These are phyloP conservation scores for Magallana angulata DNA, from an alignment of 1,140 invertebrate species.

Conservation along the genomic window DNA sequence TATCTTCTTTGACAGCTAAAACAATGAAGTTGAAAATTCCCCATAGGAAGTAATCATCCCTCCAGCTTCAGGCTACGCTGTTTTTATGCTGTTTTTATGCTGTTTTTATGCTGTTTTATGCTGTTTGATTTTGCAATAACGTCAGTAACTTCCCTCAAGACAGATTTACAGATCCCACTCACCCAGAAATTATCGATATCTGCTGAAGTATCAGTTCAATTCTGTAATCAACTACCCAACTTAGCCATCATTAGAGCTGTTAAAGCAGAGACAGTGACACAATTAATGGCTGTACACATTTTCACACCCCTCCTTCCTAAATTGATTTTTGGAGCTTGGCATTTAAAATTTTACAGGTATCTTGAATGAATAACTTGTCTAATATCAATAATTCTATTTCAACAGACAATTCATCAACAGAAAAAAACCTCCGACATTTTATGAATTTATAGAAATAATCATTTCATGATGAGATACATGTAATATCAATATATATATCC, in stretches of 20 bases:
- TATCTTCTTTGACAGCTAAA: neutral
- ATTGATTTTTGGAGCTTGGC: no score
- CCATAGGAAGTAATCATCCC: neutral
- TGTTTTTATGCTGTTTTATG: neutral
- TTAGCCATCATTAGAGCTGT: neutral
- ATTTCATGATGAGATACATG: no score
- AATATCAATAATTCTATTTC: no score
- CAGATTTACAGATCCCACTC: neutral
- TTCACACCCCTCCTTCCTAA: no score
- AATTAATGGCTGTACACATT: no score
- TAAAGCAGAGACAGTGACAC: no score
- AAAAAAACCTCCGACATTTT: no score
- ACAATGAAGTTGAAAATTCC: neutral
- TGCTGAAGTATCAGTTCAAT: neutral
- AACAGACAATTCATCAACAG: no score
- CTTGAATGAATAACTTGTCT: no score
- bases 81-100: neutral
- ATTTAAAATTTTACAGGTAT: no score
- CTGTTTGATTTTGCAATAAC: neutral
- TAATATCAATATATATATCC: no score
- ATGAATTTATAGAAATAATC: no score
- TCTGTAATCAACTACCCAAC: neutral
- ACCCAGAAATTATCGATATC: constrained; percentile 7
- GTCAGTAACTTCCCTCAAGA: neutral
- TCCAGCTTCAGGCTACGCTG: neutral